phyloP scores from a whole-genome alignment of 2,113 vertebrate species.

The Psilopsiagon aurifrons region DNA sequence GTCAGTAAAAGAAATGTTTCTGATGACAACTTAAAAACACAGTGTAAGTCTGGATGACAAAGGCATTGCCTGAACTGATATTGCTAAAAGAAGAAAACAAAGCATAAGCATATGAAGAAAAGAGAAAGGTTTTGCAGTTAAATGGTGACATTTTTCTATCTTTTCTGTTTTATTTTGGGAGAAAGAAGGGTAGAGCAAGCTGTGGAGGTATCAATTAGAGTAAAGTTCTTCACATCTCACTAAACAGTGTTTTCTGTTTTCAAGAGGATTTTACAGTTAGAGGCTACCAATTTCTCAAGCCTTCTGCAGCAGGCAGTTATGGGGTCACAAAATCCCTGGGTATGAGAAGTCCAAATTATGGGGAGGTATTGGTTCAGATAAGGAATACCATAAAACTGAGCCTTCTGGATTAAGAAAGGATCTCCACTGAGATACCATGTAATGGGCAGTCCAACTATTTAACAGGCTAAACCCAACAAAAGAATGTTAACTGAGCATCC shows the following conservation, averaged over 20 bases:
- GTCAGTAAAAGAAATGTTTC: background rate
- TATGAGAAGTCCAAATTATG: background rate
- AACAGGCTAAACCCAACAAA: background rate
- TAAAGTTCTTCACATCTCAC: background rate
- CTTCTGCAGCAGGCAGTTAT: background rate
- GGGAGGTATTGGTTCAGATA: background rate
- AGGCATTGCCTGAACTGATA: background rate
- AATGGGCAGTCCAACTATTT: background rate
- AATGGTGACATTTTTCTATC: background rate
- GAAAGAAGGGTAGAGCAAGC: background rate
- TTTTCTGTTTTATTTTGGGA: background rate
- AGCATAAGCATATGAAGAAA: background rate
- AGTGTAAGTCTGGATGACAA: background rate
- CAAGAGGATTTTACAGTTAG: background rate
- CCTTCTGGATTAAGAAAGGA: background rate
- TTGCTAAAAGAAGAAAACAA: background rate
- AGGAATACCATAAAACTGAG: background rate
- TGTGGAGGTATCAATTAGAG: background rate
- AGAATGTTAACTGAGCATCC: background rate
- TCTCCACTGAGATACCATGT: background rate
- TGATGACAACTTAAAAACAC: background rate
- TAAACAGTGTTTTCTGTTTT: background rate
- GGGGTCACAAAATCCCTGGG: background rate
- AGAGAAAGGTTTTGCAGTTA: background rate
- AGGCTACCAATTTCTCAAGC: background rate